These are phyloP conservation scores for Ibycter americanus DNA, from an alignment of 2,797 vertebrate genomes.

Conservation along the genomic window DNA sequence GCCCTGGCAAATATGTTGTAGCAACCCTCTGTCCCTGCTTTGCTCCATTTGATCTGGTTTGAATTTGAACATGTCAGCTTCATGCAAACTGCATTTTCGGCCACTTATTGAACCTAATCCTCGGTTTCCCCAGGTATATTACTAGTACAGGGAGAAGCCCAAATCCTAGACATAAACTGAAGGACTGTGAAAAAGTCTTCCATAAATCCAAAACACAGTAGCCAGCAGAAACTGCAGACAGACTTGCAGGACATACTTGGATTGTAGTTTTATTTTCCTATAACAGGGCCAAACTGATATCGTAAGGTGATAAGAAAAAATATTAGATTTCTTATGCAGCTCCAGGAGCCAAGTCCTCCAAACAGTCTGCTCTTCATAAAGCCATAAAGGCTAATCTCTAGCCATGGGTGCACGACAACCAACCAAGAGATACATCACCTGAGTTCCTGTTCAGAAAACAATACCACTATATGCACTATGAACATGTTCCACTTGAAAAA, in stretches of 20 bases:
- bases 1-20: background rate
- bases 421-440: background rate
- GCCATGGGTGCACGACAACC: background rate
- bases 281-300: background rate
- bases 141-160: background rate
- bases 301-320: background rate
- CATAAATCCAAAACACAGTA: background rate
- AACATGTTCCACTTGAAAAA: background rate
- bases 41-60: background rate
- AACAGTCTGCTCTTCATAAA: background rate
- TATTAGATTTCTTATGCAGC: background rate
- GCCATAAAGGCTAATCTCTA: background rate
- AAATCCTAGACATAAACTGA: background rate
- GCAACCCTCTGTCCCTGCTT: background rate
- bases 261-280: background rate
- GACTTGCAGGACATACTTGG: background rate
- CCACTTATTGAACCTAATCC: background rate
- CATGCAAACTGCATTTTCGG: rapidly evolving
- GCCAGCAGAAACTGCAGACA: background rate
- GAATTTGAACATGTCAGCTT: background rate
- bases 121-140: background rate
- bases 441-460: background rate
- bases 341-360: background rate
- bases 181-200: background rate
- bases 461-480: background rate